These are phyloP conservation scores for Tholera decimalis DNA, from an alignment of 2,888 invertebrate genomes.

Conservation along the genomic window DNA sequence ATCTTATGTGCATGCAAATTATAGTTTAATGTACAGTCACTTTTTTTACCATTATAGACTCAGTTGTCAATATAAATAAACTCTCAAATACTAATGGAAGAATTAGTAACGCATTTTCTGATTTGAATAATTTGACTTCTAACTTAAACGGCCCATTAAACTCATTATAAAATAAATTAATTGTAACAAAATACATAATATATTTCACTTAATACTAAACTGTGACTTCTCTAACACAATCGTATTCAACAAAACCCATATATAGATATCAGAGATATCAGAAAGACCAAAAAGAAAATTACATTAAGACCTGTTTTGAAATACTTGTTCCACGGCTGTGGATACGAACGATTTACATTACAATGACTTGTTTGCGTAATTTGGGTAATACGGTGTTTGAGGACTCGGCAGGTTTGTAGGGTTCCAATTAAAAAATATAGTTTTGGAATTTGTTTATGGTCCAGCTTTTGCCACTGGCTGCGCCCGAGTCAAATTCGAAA, in stretches of 20 bases:
- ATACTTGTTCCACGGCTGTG: constrained; percentile 52
- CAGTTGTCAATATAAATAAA: background rate
- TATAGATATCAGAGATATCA: constrained; percentile 31
- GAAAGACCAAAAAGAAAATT: constrained; percentile 37
- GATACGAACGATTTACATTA: constrained; percentile 36
- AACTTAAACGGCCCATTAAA: constrained; percentile 18
- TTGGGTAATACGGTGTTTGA: constrained; percentile 32
- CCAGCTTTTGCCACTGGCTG: background rate
- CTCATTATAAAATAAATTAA: constrained; percentile 10
- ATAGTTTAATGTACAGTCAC: background rate
- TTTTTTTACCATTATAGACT: background rate
- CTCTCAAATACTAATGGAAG: background rate
- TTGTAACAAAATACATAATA: constrained; percentile 21
- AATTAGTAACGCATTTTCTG: constrained; percentile 8
- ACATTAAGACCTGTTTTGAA: constrained; percentile 39
- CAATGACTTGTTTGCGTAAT: constrained; percentile 49
- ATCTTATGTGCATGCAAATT: background rate
- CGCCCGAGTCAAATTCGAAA: too few relatives aligned
- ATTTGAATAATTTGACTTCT: constrained; percentile 8
- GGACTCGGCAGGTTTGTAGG: background rate
- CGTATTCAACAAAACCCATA: constrained; percentile 27
- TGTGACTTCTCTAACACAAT: constrained; percentile 27
- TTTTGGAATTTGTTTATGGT: background rate
- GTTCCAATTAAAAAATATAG: background rate
- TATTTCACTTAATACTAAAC: constrained; percentile 6